Evolutionary conservation across 2,113 vertebrate species (phyloP), one percentile per base, ranked within the genome.

Genomic region (Pao palembangensis): DNA sequence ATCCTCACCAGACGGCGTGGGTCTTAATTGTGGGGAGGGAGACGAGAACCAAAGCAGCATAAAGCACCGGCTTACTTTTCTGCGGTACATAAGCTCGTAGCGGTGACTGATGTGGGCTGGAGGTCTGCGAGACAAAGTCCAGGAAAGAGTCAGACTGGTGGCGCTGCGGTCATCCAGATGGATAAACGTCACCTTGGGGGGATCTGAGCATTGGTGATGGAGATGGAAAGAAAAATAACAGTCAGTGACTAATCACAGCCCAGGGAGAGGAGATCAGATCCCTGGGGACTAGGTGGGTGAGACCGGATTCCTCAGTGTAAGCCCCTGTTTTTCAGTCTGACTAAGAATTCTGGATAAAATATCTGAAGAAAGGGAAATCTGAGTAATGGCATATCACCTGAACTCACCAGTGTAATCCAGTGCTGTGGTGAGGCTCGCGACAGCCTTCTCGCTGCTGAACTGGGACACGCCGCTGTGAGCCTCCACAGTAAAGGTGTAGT

Each of bases 61-160:
- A 63, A 61, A 71, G 55, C 44, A 51, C 46, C 0, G n/a, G 62
- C 79, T 55, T 87, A 98, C 96, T 93, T 98, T 98, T 84, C 93
- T 93, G 79, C 92, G 95, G 90, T 97, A 98, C 90, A 95, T 98
- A 81, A 99, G 92, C 81, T 99, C 95, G 0, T 96, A 99, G 73
- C 92, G 94, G 57, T 88, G 87, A 88, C 79, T 92, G 79, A 93
- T 90, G 0, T 93, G 91, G 65, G 89, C 91, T 61, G 91, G 91
- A 80, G 93, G 92, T 1, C 92, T 87, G 0, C 63, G 89, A 1
- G 95, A 93, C 63, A 97, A 89, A 0, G 87, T 89, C 96, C 96
- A 98, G 72, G 95, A 93, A 38, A 99, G 81, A 23, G 84, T 88
- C 72, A 99, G 86, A 13, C 92, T 94, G 78, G 89, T 95, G 80